These are phyloP conservation scores for Galerucella nymphaeae DNA, from an alignment of 2,888 invertebrate species.

Conservation along the genomic window DNA sequence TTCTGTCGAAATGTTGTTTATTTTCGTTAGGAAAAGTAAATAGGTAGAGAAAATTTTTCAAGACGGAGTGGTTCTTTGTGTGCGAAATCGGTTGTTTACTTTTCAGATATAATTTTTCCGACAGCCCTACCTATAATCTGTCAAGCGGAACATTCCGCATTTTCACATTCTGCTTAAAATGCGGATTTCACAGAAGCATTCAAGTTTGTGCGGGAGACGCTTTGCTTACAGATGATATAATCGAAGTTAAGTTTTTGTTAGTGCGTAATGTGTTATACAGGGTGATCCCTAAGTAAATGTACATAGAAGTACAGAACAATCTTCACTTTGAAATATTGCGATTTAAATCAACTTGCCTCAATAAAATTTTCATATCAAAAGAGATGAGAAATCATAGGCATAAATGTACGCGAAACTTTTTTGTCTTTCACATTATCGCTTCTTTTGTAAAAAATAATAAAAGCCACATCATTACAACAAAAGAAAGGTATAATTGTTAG, in stretches of 20 bases:
- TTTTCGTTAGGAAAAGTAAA: slow-evolving; percentile 32
- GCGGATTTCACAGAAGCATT: neutral
- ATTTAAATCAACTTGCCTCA: too few species aligned
- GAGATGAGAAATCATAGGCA: too few species aligned
- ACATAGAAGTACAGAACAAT: too few species aligned
- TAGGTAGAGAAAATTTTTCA: slow-evolving; percentile 35
- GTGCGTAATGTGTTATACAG: neutral
- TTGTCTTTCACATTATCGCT: too few species aligned
- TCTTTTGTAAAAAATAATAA: too few species aligned
- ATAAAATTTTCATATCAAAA: too few species aligned
- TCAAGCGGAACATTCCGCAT: slow-evolving; percentile 7
- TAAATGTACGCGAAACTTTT: too few species aligned
- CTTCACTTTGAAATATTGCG: too few species aligned
- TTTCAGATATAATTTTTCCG: slow-evolving; percentile 34
- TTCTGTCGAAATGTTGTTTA: slow-evolving; percentile 25
- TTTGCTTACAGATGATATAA: neutral
- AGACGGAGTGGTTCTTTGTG: slow-evolving; percentile 35
- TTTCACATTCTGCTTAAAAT: slow-evolving; percentile 8
- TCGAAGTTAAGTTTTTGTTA: neutral
- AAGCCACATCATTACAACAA: too few species aligned
- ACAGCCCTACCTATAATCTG: slow-evolving; percentile 20
- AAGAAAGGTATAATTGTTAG: too few species aligned
- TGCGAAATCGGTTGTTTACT: slow-evolving; percentile 31
- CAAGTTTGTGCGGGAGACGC: neutral
- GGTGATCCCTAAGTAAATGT: too few species aligned